A percentile compares a stretch with the other conserved stretches of the same genome.
phyloP scores from a whole-genome alignment of 2,113 vertebrate species.

The Acrocephalus arundinaceus region DNA sequence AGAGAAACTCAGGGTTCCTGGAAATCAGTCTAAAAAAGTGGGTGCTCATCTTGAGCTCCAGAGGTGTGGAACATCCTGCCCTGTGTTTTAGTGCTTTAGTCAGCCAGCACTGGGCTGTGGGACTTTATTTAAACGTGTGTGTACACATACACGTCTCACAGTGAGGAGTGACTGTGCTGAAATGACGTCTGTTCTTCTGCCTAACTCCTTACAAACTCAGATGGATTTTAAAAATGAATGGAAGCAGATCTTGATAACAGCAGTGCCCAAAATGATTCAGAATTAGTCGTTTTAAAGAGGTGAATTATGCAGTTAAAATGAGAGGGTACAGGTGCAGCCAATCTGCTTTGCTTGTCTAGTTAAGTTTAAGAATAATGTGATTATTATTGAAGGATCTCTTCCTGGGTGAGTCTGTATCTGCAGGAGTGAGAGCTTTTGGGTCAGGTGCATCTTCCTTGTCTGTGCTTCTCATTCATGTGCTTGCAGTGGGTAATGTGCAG shows the following conservation, averaged over 20 bases:
- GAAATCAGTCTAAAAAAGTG: not conserved
- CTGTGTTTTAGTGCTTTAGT: not conserved
- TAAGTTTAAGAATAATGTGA: not conserved
- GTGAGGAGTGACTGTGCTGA: not conserved
- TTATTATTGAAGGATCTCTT: not conserved
- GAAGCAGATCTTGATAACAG: not conserved
- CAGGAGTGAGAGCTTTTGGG: not conserved
- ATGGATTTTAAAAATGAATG: not conserved
- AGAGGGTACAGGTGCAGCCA: not conserved
- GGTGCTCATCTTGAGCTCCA: not conserved
- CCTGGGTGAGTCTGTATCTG: not conserved
- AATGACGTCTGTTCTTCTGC: not conserved
- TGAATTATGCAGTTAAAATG: not conserved
- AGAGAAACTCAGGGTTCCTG: not conserved
- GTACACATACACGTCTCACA: not conserved
- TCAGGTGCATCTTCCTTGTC: not conserved
- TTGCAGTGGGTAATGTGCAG: not conserved
- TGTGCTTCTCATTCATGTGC: not conserved
- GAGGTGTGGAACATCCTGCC: not conserved
- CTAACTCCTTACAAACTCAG: not conserved
- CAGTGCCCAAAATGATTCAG: not conserved
- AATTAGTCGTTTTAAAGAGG: not conserved
- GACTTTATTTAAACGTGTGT: not conserved
- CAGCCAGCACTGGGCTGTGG: fast-evolving
- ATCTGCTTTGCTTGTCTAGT: not conserved